Evolutionary conservation across 2,113 vertebrate species (phyloP).

Genomic region (Morone saxatilis): DNA sequence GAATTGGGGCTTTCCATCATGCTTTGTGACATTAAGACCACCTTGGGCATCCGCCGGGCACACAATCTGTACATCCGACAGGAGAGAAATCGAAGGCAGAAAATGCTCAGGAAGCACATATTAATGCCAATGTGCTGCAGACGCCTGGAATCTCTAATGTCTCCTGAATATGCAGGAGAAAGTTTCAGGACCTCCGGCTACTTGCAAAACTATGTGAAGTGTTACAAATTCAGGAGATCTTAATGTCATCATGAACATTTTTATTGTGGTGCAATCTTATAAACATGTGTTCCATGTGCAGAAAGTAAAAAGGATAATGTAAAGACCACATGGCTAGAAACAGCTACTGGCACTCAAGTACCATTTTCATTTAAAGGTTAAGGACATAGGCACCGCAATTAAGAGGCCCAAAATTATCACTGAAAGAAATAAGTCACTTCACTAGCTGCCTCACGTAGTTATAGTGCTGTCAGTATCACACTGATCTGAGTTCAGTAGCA

Average conservation of each 20-base stretch:
- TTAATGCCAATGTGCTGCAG: neutral
- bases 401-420: too few species aligned
- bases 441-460: too few species aligned
- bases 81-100: conserved; percentile 11
- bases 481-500: too few species aligned
- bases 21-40: conserved; percentile 15
- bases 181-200: neutral
- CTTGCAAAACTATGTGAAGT: neutral
- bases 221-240: too few species aligned
- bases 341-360: neutral
- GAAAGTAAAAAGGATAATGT: neutral
- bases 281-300: neutral
- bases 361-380: neutral
- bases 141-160: neutral
- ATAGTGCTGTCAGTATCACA: too few species aligned
- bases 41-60: conserved; percentile 6
- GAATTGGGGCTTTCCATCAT: conserved; percentile 25
- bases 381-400: neutral
- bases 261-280: neutral
- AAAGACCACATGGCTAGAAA: neutral
- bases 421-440: too few species aligned
- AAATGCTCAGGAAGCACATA: conserved; percentile 11
- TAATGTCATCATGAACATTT: too few species aligned
- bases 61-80: neutral
- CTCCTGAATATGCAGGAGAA: neutral